Conservation (phyloP, 2,888 invertebrate genomes). For the Acleris literana region DNA sequence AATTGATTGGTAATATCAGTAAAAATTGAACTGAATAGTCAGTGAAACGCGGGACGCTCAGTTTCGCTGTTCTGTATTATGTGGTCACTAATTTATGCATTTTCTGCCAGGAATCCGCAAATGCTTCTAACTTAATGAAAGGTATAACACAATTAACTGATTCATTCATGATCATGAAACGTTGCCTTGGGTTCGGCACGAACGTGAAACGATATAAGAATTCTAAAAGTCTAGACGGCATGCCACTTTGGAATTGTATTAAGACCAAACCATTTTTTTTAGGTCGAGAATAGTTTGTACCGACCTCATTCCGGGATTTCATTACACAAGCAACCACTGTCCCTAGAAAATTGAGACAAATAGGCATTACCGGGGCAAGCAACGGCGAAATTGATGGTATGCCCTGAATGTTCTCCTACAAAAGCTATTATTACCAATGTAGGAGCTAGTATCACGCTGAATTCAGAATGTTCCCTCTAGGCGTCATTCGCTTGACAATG, state of each 20-base stretch:
- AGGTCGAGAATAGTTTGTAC: conserved; percentile 14
- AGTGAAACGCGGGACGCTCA: too few species aligned
- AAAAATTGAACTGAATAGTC: neutral
- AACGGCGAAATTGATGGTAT: neutral
- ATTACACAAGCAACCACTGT: conserved; percentile 3
- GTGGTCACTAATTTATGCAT: too few species aligned
- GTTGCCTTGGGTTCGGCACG: neutral
- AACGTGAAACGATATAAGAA: neutral
- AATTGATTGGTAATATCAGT: conserved; percentile 18
- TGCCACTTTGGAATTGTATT: neutral
- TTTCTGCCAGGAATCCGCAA: too few species aligned
- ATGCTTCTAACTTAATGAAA: too few species aligned
- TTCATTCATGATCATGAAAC: too few species aligned
- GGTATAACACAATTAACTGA: too few species aligned
- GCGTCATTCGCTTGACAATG: neutral
- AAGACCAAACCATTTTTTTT: conserved; percentile 13
- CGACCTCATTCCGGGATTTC: conserved; percentile 25
- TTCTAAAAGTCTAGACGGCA: conserved; percentile 8
- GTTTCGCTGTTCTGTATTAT: too few species aligned
- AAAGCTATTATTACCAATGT: neutral
- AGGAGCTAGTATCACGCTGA: neutral
- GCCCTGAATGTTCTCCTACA: conserved; percentile 1
- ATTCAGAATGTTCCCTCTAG: neutral
- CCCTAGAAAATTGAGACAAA: conserved; percentile 18
- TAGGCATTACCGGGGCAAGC: conserved; percentile 3